Evolutionary conservation across 2,113 vertebrate genomes (phyloP).

Genomic region (Paradoxurus hermaphroditus): DNA sequence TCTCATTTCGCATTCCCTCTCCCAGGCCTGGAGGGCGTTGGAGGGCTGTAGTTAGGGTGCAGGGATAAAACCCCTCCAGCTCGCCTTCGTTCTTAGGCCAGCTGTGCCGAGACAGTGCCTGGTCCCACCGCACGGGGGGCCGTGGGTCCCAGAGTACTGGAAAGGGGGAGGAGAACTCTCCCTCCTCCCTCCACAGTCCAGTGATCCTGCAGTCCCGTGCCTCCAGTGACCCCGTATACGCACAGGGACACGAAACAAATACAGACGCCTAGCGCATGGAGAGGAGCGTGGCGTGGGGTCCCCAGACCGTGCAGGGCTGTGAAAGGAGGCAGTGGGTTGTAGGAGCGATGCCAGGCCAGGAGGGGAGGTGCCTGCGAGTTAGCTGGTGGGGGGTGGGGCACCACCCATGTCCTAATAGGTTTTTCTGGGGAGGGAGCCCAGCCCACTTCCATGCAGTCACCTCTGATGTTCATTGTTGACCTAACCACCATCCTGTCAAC

Average conservation of each 20-base stretch:
- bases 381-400: neutral
- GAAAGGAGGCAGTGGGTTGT: neutral
- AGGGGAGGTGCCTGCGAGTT: too few relatives aligned
- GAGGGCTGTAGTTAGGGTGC: neutral
- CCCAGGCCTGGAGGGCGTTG: neutral
- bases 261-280: fast-evolving
- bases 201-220: neutral
- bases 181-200: neutral
- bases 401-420: neutral
- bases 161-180: neutral
- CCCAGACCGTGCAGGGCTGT: neutral
- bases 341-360: neutral
- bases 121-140: too few relatives aligned
- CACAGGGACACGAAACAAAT: neutral
- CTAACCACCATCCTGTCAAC: fast-evolving
- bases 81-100: neutral
- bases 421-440: neutral
- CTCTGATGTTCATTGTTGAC: fast-evolving
- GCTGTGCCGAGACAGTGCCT: neutral
- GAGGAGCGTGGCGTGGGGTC: fast-evolving
- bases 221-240: too few relatives aligned
- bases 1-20: neutral
- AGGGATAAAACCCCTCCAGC: neutral
- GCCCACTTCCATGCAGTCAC: neutral
- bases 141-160: neutral